Evolutionary conservation across 2,888 invertebrate genomes (phyloP), one percentile per base, ranked within the genome.

Genomic region (Danaus chrysippus): DNA sequence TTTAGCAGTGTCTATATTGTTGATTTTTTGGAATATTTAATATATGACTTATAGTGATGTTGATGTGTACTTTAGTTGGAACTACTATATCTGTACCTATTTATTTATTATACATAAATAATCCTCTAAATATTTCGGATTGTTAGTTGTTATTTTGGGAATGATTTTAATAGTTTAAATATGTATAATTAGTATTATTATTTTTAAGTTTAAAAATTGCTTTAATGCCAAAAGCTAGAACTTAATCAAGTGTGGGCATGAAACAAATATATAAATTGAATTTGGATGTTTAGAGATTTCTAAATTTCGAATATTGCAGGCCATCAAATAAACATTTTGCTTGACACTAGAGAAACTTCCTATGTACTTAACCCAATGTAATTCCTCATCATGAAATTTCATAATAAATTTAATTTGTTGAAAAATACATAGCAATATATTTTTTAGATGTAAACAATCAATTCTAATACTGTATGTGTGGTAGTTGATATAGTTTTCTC

Each of bases 201-300:
- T 46, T n/a, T 15, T 46, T 46, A 46, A 46, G 46, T 46, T 46
- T 17, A 34, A 8, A 17, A 10, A 10, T 17, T 49, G 49, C 49
- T 81, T 80, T 82, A 81, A 81, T 71, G 81, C 82, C 80, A 83
- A 84, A 83, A 79, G 75, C 73, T 80, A 79, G 78, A 77, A 76
- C 73, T 78, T 74, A 58, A 69, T 64, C 63, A 56, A 64, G 43
- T 17, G 17, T 15, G n/a, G n/a, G 11, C 49, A 10, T 10, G 49
- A 49, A 49, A 46, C 9, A 46, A 15, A 49, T 17, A 9, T 17
- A 49, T 13, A 15, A 15, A 46, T 15, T 46, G 13, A 6, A 10
- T 49, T 17, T 8, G 11, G 1, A 49, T 17, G 12, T 2, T 17
- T 10, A 10, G 15, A 49, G 11, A 6, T 34, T 34, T 34, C 8